These are phyloP conservation scores for Sinopyrophorus schimmeli DNA, from an alignment of 2,888 invertebrate genomes.

Conservation along the genomic window DNA sequence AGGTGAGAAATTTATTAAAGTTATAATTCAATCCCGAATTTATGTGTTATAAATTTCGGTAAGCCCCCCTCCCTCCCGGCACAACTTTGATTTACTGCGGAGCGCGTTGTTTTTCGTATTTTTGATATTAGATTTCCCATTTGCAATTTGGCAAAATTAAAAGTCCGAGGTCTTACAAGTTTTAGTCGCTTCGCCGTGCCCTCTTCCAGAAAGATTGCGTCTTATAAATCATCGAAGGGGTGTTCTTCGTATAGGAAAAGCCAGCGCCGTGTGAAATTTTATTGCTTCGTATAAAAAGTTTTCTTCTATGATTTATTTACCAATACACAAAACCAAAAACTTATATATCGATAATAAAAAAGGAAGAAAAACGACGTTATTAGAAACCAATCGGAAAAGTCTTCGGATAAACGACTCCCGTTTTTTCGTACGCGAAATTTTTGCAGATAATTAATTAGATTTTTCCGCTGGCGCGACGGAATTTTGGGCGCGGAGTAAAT, in stretches of 20 bases:
- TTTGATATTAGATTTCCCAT: too few species aligned
- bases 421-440: too few species aligned
- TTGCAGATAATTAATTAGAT: too few species aligned
- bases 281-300: slow-evolving; percentile 42
- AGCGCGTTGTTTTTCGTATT: too few species aligned
- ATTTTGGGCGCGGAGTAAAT: too few species aligned
- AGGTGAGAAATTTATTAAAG: too few species aligned
- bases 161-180: slow-evolving; percentile 8
- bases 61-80: too few species aligned
- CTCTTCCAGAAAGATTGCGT: slow-evolving; percentile 27
- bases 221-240: slow-evolving; percentile 32
- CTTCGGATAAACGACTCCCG: too few species aligned
- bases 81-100: not conserved
- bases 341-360: slow-evolving; percentile 22
- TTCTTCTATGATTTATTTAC: slow-evolving; percentile 27
- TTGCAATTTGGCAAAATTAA: slow-evolving; percentile 16
- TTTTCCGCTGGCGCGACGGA: too few species aligned
- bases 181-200: slow-evolving; percentile 15
- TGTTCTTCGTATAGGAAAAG: slow-evolving; percentile 28
- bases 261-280: slow-evolving; percentile 44
- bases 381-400: slow-evolving; percentile 14
- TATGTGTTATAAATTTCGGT: too few species aligned
- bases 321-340: slow-evolving; percentile 27
- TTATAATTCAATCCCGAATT: too few species aligned
- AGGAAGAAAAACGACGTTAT: slow-evolving; percentile 16